Evolutionary conservation across 2,797 vertebrate species (phyloP), one percentile per base, ranked within the genome.

Genomic region (Perodicticus potto): DNA sequence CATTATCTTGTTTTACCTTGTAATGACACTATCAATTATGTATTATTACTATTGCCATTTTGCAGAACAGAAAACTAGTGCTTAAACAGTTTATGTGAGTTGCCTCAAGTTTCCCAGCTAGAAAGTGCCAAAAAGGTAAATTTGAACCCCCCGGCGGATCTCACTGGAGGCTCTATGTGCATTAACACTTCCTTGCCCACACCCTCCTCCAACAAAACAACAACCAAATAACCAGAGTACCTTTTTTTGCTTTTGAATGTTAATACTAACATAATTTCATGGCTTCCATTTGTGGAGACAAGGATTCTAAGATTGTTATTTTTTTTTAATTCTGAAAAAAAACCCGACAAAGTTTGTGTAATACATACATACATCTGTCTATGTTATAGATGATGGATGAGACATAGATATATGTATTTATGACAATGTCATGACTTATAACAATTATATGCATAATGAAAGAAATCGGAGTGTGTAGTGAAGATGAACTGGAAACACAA

Each of bases 301-400:
- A 85, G 10, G 25, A 53, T 78, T 49, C 59, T 67, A 76, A 70
- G 22, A 59, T 32, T 65, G 32, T 32, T 89, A 78, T 40, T 65
- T 87, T 81, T 87, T 87, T 72, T 34, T 49, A 96, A 78, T 82
- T 53, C 49, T 93, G 53, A 65, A 88, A 67, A 43, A 89, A 65
- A 89, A 67, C 34, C 6, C 43, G 86, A 70, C n/a, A 67, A 90
- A 84, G 37, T 45, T 45, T 80, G 17, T 63, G 53, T 70, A n/a
- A 23, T 43, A 59, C 27, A 69, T 45, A 83, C 7, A 94, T 37
- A 45, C 7, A 37, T 82, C 14, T 83, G 49, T 49, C 3, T 49
- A 53, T 53, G 49, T 53, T 53, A 53, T 14, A 53, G 49, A 53
- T 16, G 49, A 16, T 0, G 14, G 49, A 53, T 53, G 49, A 53